phyloP scores from a whole-genome alignment of 1,140 invertebrate genomes.

The Lucilia sericata region DNA sequence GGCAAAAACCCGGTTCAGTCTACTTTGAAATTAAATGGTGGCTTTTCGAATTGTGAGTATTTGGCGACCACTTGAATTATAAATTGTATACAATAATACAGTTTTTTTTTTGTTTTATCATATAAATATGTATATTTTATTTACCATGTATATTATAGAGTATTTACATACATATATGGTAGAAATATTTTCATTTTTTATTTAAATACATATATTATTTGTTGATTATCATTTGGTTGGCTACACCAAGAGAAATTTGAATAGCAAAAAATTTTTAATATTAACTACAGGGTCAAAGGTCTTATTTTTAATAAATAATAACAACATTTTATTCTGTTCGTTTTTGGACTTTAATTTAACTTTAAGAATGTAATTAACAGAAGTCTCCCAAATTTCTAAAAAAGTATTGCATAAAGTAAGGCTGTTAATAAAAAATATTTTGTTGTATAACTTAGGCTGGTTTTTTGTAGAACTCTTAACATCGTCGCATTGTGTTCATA shows the following conservation, averaged over 20 bases:
- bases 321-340: too few species aligned
- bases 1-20: neutral
- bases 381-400: too few species aligned
- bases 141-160: neutral
- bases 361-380: too few species aligned
- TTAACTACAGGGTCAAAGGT: too few species aligned
- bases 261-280: too few species aligned
- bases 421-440: too few species aligned
- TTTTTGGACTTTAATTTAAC: too few species aligned
- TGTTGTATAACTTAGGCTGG: too few species aligned
- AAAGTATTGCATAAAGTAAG: too few species aligned
- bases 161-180: neutral
- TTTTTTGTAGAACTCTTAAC: too few species aligned
- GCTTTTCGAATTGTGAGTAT: conserved; percentile 18
- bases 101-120: neutral
- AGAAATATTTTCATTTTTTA: neutral
- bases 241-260: neutral
- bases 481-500: too few species aligned
- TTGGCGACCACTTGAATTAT: conserved; percentile 26
- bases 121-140: neutral
- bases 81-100: neutral
- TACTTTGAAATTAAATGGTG: neutral
- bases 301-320: too few species aligned
- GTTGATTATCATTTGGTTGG: neutral
- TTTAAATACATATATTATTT: neutral